phyloP scores from a whole-genome alignment of 2,113 vertebrate species.

The Microcebus lehilahytsara region DNA sequence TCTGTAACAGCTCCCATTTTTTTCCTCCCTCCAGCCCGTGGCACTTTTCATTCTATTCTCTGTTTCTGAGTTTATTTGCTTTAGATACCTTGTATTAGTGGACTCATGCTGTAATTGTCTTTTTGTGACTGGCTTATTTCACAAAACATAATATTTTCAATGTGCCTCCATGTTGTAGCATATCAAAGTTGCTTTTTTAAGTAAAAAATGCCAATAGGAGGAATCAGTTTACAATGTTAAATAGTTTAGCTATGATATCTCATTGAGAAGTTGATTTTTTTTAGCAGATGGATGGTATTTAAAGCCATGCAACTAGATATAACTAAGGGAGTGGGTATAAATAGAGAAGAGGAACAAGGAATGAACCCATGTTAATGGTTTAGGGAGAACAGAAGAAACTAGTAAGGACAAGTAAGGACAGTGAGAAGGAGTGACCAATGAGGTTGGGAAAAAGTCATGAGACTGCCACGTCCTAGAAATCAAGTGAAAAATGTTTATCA shows the following conservation, averaged over 20 bases:
- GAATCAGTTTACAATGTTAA: not conserved
- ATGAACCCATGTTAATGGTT: not conserved
- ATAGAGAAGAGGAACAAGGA: not conserved
- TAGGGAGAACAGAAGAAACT: not conserved
- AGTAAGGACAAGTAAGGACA: too few species aligned
- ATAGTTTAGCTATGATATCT: not conserved
- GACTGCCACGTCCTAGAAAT: not conserved
- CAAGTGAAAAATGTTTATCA: not conserved
- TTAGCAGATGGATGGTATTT: not conserved
- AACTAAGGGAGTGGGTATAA: not conserved
- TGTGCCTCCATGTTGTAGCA: not conserved
- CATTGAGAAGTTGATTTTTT: not conserved
- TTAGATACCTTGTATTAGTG: not conserved
- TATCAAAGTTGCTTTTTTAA: not conserved
- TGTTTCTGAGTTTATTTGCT: not conserved
- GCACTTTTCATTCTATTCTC: not conserved
- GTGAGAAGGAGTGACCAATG: not conserved
- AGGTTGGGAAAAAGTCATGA: not conserved
- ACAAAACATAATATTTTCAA: not conserved
- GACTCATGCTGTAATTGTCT: not conserved
- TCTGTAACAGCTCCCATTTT: not conserved
- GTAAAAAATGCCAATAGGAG: not conserved
- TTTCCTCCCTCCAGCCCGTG: not conserved
- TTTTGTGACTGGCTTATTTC: not conserved
- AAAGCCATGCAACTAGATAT: not conserved